Percentiles rank a stretch among this genome's conserved stretches.
These are phyloP conservation scores for Chrysomallon squamiferum DNA, from an alignment of 1,140 invertebrate genomes.

Conservation along the genomic window DNA sequence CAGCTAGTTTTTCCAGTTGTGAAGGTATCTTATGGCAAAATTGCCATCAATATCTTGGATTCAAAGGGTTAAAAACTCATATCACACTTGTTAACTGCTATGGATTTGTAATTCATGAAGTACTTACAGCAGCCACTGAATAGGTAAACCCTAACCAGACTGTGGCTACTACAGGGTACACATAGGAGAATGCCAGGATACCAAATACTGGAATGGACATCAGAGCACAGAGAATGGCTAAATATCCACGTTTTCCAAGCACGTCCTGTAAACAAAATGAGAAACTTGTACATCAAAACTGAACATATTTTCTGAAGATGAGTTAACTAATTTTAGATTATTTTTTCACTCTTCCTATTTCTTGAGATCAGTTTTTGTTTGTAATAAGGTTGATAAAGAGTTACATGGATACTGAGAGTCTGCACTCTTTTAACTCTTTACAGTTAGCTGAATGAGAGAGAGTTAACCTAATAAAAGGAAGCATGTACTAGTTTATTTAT, in stretches of 20 bases:
- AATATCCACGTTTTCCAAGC: slow-evolving; percentile 60
- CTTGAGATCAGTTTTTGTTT: neutral
- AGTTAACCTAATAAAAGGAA: too few species aligned
- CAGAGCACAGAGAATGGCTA: slow-evolving; percentile 56
- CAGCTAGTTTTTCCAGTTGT: too few species aligned
- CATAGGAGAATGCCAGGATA: slow-evolving; percentile 58
- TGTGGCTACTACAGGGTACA: slow-evolving; percentile 60
- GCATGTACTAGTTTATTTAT: too few species aligned
- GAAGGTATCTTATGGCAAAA: too few species aligned
- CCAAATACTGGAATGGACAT: slow-evolving; percentile 63
- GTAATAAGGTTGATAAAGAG: neutral
- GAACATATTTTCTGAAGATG: neutral
- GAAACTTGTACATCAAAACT: neutral
- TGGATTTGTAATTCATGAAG: too few species aligned
- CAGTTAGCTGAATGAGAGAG: too few species aligned
- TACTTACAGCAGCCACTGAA: slow-evolving; percentile 64
- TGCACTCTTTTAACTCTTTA: too few species aligned
- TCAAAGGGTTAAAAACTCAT: too few species aligned
- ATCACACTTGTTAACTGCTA: too few species aligned
- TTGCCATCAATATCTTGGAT: too few species aligned
- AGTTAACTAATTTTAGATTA: neutral
- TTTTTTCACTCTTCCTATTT: neutral
- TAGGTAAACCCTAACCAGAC: slow-evolving; percentile 64
- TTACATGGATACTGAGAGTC: neutral
- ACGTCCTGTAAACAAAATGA: slow-evolving; percentile 55